Percentiles rank a stretch among this genome's conserved stretches.
phyloP scores from a whole-genome alignment of 2,113 vertebrate species.

The Okapia johnstoni region DNA sequence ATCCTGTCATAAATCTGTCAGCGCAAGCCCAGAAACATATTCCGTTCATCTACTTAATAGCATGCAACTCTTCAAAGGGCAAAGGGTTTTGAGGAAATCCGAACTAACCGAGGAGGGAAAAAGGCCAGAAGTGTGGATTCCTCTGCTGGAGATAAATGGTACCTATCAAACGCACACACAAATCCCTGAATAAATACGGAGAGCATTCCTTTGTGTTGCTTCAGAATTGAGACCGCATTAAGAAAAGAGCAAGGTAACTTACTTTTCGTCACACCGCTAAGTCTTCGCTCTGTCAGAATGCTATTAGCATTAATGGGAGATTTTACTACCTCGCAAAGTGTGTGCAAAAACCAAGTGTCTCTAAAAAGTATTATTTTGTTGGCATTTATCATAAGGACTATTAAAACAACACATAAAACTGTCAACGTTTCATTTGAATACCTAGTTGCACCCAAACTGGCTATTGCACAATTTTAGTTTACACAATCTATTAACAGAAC shows the following conservation, averaged over 20 bases:
- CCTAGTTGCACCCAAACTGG: not conserved
- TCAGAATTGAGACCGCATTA: constrained; percentile 10
- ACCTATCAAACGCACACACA: not conserved
- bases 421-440: not conserved
- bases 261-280: not conserved
- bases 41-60: constrained; percentile 23
- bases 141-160: constrained; percentile 6
- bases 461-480: not conserved
- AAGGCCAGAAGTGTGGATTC: not conserved
- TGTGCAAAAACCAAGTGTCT: constrained; percentile 57
- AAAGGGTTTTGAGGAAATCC: constrained; percentile 34
- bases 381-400: constrained; percentile 52
- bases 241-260: constrained; percentile 4
- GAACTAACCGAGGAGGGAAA: not conserved
- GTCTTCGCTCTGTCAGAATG: not conserved
- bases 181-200: constrained; percentile 5
- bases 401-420: constrained; percentile 63
- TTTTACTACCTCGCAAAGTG: constrained; percentile 52
- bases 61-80: not conserved
- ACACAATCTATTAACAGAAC: not conserved
- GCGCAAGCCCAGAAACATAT: not conserved
- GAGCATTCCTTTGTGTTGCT: not conserved
- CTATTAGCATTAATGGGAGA: constrained; percentile 50
- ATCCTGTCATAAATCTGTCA: constrained; percentile 41
- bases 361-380: constrained; percentile 65